phyloP scores from a whole-genome alignment of 2,797 vertebrate species.

The Pseudomugil gertrudae region DNA sequence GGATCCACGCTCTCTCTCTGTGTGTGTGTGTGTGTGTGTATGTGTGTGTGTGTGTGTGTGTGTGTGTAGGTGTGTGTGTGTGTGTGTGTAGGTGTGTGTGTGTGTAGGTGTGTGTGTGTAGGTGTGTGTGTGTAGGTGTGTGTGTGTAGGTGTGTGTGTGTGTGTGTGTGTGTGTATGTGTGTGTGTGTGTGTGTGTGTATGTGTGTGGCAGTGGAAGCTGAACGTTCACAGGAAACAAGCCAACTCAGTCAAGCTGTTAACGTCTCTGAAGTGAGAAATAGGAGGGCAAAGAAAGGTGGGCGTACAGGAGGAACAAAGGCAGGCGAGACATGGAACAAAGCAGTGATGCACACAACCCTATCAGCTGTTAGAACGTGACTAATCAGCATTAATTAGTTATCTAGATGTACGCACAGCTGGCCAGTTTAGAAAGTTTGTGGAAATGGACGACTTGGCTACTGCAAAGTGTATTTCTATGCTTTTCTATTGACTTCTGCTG shows the following conservation, averaged over 20 bases:
- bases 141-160: no score
- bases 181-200: slow-evolving; percentile 2
- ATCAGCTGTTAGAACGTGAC: not conserved
- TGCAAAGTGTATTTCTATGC: no score
- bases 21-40: slow-evolving; percentile 2
- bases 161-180: slow-evolving; percentile 5
- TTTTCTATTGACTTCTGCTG: not conserved
- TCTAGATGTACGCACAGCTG: slow-evolving; percentile 8
- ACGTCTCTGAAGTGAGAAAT: slow-evolving; percentile 33
- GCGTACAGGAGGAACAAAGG: not conserved
- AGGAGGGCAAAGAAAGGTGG: slow-evolving; percentile 6
- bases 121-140: slow-evolving; percentile 11
- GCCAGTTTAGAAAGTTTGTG: slow-evolving; percentile 18
- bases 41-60: slow-evolving; percentile 13
- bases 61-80: slow-evolving; percentile 5
- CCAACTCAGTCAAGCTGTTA: slow-evolving; percentile 37
- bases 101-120: slow-evolving; percentile 2
- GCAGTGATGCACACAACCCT: not conserved
- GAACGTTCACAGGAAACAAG: slow-evolving; percentile 64
- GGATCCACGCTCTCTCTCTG: slow-evolving; percentile 55
- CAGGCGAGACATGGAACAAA: not conserved
- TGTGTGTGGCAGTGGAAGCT: slow-evolving; percentile 42
- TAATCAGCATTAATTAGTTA: not conserved
- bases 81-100: slow-evolving; percentile 6
- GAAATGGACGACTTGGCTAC: no score